phyloP scores from a whole-genome alignment of 2,113 vertebrate species.

The Nothoprocta perdicaria region DNA sequence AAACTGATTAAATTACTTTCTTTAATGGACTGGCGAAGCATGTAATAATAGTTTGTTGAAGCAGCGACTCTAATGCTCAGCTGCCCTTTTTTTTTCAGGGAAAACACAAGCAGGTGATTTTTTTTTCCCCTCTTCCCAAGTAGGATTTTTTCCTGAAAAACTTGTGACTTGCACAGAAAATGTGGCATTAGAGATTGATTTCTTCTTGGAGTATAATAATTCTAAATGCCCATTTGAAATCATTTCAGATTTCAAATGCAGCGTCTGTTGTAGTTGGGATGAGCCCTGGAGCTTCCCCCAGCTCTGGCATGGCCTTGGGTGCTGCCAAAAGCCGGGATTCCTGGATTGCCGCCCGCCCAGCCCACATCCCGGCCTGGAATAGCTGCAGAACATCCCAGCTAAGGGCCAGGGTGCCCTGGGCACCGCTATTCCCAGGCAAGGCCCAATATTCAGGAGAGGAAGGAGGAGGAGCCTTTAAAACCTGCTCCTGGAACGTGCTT shows the following conservation, averaged over 20 bases:
- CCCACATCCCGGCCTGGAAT: too few relatives aligned
- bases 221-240: not conserved
- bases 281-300: too few relatives aligned
- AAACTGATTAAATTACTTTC: constrained; percentile 88
- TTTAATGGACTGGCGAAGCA: constrained; percentile 88
- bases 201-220: not conserved
- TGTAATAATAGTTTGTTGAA: constrained; percentile 79
- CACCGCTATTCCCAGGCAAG: not conserved
- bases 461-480: not conserved
- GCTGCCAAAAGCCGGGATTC: too few relatives aligned
- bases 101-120: not conserved
- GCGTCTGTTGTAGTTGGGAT: too few relatives aligned
- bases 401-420: not conserved
- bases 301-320: too few relatives aligned
- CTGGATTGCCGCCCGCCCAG: too few relatives aligned
- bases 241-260: too few relatives aligned
- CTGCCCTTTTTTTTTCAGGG: not conserved
- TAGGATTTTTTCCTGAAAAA: not conserved
- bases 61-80: constrained; percentile 57
- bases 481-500: fast-evolving
- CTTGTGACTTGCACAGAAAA: not conserved
- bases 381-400: not conserved
- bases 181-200: not conserved
- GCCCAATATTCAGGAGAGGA: not conserved
- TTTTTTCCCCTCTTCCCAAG: not conserved